Evolutionary conservation across 1,140 invertebrate species (phyloP), one percentile per base, ranked within the genome.

Genomic region (Euschistus heros): DNA sequence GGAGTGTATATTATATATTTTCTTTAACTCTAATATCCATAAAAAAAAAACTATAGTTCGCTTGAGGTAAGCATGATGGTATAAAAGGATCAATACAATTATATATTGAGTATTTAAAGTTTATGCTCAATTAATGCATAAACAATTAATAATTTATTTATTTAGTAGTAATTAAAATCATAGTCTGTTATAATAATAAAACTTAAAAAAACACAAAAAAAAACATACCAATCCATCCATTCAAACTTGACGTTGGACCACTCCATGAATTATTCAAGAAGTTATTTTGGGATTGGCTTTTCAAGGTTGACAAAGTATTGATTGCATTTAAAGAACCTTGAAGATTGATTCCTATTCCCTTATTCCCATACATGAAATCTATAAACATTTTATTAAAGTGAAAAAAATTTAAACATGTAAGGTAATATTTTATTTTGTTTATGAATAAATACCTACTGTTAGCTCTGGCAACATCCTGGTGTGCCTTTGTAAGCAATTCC

Each of bases 401-500:
- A 24, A 30, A 52, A 30, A 55, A 17, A 18, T 24, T 20, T n/a
- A 26, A 20, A 64, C 5, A 24, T 50, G 24, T 10, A 7, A 22
- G 15, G 1, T 24, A 37, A 46, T 20, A 55, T 33, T 18, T 47
- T 27, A 17, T 46, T 6, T 17, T n/a, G 17, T 62, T 47, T 15
- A 37, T 65, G 17, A 37, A 37, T 63, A 61, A 64, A 61, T 27
- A 50, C 68, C 76, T 79, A 74, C 76, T 79, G 67, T 80, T 75
- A 24, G 77, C 76, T 70, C 75, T 74, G 66, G 72, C 72, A 55
- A 75, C 71, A 68, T 79, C 75, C 68, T 80, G 74, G 69, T 77
- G 75, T 13, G 77, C 76, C 46, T 73, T 74, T 64, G 78, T 78
- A 14, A 86, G 72, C 15, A 83, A 69, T 71, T 85, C 80, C 14